These are phyloP conservation scores for Oligia fasciuncula DNA, from an alignment of 2,888 invertebrate species.

Conservation along the genomic window DNA sequence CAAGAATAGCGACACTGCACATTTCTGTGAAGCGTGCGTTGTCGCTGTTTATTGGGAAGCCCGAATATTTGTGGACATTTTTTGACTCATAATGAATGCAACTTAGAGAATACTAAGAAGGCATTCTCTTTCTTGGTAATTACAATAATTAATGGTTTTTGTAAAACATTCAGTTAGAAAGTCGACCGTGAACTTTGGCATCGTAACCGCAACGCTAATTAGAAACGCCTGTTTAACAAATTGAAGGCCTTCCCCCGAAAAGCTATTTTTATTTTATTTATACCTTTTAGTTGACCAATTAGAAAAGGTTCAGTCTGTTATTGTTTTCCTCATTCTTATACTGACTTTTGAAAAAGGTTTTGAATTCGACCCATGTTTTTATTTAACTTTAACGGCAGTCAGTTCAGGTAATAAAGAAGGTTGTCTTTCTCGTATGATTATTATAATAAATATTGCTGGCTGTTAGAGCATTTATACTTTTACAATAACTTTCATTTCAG, in stretches of 20 bases:
- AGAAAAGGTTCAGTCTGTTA: constrained; percentile 4
- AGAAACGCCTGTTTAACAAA: constrained; percentile 27
- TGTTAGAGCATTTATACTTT: constrained; percentile 6
- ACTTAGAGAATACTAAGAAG: constrained; percentile 36
- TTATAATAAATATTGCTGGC: not conserved
- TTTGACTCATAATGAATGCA: constrained; percentile 13
- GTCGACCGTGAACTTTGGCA: constrained; percentile 34
- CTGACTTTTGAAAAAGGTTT: not conserved
- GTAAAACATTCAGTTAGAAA: constrained; percentile 28
- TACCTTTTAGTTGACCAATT: constrained; percentile 11
- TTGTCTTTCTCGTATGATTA: not conserved
- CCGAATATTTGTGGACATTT: not conserved
- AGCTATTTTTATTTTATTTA: constrained; percentile 6
- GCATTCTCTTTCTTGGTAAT: constrained; percentile 27
- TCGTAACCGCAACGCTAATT: constrained; percentile 20
- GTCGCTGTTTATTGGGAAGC: not conserved
- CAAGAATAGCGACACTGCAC: not conserved
- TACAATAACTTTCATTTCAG: constrained; percentile 74
- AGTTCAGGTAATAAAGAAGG: not conserved
- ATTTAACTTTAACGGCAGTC: not conserved
- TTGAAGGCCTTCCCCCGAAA: constrained; percentile 30
- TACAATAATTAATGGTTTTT: constrained; percentile 34
- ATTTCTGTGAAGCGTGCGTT: constrained; percentile 1
- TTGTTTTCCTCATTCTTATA: constrained; percentile 20
- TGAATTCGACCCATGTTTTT: not conserved